Evolutionary conservation across 1,140 invertebrate species (phyloP), one percentile per base, ranked within the genome.

Genomic region (Cydia pomonella): DNA sequence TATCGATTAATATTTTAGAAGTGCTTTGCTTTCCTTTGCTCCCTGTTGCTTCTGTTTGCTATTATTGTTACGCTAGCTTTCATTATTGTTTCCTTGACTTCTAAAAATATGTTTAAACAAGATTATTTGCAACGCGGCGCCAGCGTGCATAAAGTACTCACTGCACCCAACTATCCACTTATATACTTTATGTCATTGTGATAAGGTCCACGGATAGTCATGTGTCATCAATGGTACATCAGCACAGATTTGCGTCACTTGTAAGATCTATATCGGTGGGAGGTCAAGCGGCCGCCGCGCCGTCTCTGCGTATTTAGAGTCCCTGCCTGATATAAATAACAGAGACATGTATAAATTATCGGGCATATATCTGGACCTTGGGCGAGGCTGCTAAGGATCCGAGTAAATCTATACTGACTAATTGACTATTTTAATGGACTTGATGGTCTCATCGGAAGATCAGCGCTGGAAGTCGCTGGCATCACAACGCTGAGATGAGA

Each of bases 281-380:
- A 69, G 64, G 64, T 69, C 64, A 23, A 10, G 16, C 64, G 13
- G 64, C 29, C 64, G 64, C 64, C 64, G 64, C 29, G 64, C 64
- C 29, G 64, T 69, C 64, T 69, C 64, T 33, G 27, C 10, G 62
- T 66, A 66, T 29, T 66, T 63, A 13, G 27, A 66, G 63, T 29
- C 27, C 64, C 64, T 33, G 50, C 5, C 16, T 50, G 16, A 59
- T 23, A 59, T 23, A 59, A 12, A 59, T 59, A 59, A 23, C 53
- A 10, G 10, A 50, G 6, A 50, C 13, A 16, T 12, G 16, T 18
- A 53, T 59, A 59, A 59, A 59, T 59, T 23, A 59, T 23, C 21
- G 18, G 53, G 7, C 21, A 59, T 21, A 59, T 59, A 18, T n/a
- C 50, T 18, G 6, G 16, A 2, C 13, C 44, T 47, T 47, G 44